Evolutionary conservation across 2,888 invertebrate species (phyloP).

Genomic region (Lissonota sp.): DNA sequence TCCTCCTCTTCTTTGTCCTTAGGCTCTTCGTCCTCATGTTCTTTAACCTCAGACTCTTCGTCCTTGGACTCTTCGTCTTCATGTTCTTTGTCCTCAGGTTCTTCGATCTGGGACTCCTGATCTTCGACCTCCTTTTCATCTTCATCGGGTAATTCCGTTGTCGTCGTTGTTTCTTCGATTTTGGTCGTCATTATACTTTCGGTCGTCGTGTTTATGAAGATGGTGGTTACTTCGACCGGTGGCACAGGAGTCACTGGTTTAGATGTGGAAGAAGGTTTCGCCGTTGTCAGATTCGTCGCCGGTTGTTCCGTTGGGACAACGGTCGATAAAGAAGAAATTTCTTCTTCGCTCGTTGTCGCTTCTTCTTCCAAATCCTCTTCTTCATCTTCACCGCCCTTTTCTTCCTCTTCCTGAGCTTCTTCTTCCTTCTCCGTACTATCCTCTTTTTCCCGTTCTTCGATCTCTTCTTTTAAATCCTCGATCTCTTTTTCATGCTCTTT

Average conservation of each 20-base stretch:
- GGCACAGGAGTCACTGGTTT: slow-evolving; percentile 51
- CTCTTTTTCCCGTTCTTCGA: slow-evolving; percentile 29
- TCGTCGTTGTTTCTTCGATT: slow-evolving; percentile 2
- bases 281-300: slow-evolving; percentile 7
- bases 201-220: background rate
- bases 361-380: slow-evolving; percentile 19
- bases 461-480: slow-evolving; percentile 52
- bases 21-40: background rate
- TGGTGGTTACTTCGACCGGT: slow-evolving; percentile 48
- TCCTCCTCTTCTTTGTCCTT: too few relatives aligned
- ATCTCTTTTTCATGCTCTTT: slow-evolving; percentile 59
- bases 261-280: background rate
- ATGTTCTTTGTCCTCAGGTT: background rate
- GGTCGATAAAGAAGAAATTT: background rate
- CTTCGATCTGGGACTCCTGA: too few relatives aligned
- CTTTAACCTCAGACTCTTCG: background rate
- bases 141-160: slow-evolving; percentile 1
- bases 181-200: background rate
- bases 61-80: background rate
- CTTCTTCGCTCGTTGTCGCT: slow-evolving; percentile 12
- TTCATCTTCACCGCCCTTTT: slow-evolving; percentile 29
- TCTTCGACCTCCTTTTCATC: slow-evolving; percentile 1
- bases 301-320: background rate
- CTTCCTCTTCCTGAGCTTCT: slow-evolving; percentile 48
- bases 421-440: slow-evolving; percentile 47